Conservation (phyloP, 2,113 vertebrate genomes). For the Gnathonemus longibarbis region DNA sequence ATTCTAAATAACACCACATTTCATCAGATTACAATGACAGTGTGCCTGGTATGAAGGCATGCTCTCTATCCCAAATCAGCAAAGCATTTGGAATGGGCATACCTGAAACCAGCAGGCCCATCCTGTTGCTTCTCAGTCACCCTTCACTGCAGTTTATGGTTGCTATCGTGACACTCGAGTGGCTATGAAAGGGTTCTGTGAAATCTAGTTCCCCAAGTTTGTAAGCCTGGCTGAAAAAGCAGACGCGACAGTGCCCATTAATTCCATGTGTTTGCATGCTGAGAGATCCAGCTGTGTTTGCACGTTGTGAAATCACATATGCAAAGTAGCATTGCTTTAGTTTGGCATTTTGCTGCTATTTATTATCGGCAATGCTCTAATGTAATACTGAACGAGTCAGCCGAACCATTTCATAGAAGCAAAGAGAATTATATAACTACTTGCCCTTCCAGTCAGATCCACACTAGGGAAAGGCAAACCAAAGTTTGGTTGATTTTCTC, state of each 20-base stretch:
- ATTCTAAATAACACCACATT: background rate
- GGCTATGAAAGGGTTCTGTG: constrained; percentile 34
- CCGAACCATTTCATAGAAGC: background rate
- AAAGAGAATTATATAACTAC: background rate
- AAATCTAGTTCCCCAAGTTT: constrained; percentile 1
- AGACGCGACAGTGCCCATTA: background rate
- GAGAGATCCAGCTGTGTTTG: constrained; percentile 28
- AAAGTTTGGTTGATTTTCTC: background rate
- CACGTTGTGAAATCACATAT: background rate
- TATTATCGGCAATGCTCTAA: background rate
- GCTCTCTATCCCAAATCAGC: background rate
- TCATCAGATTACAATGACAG: background rate
- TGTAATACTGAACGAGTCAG: background rate
- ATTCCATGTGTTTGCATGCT: constrained; percentile 27
- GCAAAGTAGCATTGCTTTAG: background rate
- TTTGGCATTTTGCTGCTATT: background rate
- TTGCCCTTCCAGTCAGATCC: background rate
- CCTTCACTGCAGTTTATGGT: constrained; percentile 46
- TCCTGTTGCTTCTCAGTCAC: constrained; percentile 45
- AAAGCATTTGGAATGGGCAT: constrained; percentile 21
- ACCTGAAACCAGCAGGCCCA: constrained; percentile 46
- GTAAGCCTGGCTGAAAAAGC: background rate
- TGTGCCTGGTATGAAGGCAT: background rate
- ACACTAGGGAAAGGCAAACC: background rate
- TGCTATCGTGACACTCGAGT: constrained; percentile 39